Evolutionary conservation across 1,140 invertebrate species (phyloP), one percentile per base, ranked within the genome.

Genomic region (Papilio dardanus): DNA sequence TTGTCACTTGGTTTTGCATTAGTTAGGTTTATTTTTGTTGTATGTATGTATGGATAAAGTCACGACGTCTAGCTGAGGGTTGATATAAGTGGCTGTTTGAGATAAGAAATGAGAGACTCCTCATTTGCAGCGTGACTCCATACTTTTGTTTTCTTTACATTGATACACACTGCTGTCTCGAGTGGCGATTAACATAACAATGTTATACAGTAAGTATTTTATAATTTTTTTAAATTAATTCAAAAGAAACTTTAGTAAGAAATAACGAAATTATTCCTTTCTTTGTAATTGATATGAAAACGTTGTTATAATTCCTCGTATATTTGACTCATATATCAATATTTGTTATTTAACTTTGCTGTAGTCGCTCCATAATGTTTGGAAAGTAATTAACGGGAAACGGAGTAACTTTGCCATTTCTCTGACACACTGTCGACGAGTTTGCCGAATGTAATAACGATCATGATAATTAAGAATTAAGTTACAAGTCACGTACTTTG

Each of bases 91-190:
- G 82, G 79, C 79, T 75, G 75, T 74, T 67, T 30, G 42, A 33
- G 83, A 87, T 88, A 87, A 87, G 84, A 81, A 84, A 88, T 82
- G 83, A 86, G 80, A 86, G 83, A 85, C n/a, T n/a, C n/a, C 78
- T 76, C 76, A 77, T 42, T 76, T 76, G 81, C 66, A 62, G 71
- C 54, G 31, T 75, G 75, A 67, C 77, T 79, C 33, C 62, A 65
- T 77, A 68, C 69, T 77, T 68, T 74, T 66, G 75, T 80, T 71
- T 84, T 71, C 77, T 40, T 28, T 68, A 37, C 33, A 28, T 14
- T 62, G 21, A 19, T 62, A 84, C 79, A 82, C 50, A 86, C 76
- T 42, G 75, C 0, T 21, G 10, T n/a, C 0, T 37, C 30, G 37
- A 65, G 74, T 50, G 8, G 16, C 31, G 19, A 58, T 10, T 19